A percentile compares a stretch with the other conserved stretches of the same genome.
These are phyloP conservation scores for Shargacucullia verbasci DNA, from an alignment of 2,888 invertebrate species.

Conservation along the genomic window DNA sequence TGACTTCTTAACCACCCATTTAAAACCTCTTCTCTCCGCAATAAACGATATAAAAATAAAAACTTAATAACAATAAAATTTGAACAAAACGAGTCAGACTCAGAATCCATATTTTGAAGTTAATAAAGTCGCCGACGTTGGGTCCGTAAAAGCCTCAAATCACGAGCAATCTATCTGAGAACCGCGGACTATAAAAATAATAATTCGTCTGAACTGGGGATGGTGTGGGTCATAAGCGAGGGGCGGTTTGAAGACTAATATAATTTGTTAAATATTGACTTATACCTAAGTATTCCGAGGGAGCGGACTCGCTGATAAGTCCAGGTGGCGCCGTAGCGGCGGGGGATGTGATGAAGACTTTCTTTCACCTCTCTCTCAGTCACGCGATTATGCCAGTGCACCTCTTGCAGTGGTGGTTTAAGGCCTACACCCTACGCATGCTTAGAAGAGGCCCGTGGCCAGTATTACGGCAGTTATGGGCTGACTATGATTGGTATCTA, in stretches of 20 bases:
- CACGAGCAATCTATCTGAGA: constrained; percentile 82
- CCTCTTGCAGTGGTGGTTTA: too few relatives aligned
- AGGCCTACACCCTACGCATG: too few relatives aligned
- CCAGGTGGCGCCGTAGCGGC: too few relatives aligned
- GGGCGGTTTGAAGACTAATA: constrained; percentile 8
- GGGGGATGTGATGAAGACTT: too few relatives aligned
- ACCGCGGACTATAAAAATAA: constrained; percentile 85
- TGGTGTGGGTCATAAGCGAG: constrained; percentile 18
- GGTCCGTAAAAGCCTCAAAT: constrained; percentile 81
- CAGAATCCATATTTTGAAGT: constrained; percentile 55
- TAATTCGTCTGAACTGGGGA: constrained; percentile 77
- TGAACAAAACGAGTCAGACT: constrained; percentile 26
- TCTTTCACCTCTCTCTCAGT: too few relatives aligned
- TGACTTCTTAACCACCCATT: constrained; percentile 1
- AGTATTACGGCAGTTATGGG: too few relatives aligned
- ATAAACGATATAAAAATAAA: constrained; percentile 23
- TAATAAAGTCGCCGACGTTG: constrained; percentile 69
- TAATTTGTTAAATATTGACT: too few relatives aligned
- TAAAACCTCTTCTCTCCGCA: not conserved
- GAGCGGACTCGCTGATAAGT: too few relatives aligned
- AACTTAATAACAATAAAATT: constrained; percentile 32
- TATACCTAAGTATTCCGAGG: too few relatives aligned
- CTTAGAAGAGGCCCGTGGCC: too few relatives aligned
- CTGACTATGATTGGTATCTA: too few relatives aligned
- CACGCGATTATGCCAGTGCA: too few relatives aligned